Base-by-base conservation (phyloP, 2,888 invertebrate species). In the Netelia melanura region DNA sequence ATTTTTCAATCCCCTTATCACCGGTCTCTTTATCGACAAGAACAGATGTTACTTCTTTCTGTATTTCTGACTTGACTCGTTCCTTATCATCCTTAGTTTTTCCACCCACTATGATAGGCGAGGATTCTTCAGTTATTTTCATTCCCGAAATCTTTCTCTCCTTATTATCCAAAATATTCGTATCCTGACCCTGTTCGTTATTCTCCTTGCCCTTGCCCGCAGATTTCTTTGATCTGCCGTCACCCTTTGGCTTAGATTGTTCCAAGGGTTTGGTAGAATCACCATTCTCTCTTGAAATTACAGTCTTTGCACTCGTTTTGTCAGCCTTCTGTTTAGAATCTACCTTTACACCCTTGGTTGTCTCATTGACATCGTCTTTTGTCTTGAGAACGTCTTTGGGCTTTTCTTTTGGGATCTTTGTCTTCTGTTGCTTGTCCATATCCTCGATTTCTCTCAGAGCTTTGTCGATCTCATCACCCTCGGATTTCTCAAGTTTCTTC, bases 401-500 rank as follows among this genome's bases (percentile, higher is more conserved):
- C 38, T 91, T 93, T 10, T 91, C 92, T 74, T 90, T 92, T 23
- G 79, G 82, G n/a, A 70, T 83, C 75, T 90, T 93, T 6, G 84
- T 71, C 81, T 90, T 92, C 70, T 91, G 91, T 48, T 87, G 86
- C 61, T 92, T 93, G 74, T 92, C 92, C 92, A 94, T 92, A 58
- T 91, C 91, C 54, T 93, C 93, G 61, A 94, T 94, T 89, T 94
- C 95, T 89, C 93, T 94, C 52, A 94, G 89, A 71, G 94, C 94
- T 86, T 93, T 93, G 81, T 95, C 95, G 71, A 94, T 94, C 87
- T 94, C 94, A 85, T 94, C 94, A 65, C 92, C 93, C 17, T 90
- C 84, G 2, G 88, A 86, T 79, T 91, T 91, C 25, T 91, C 91
- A 23, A 80, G 65, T 71, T 92, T 93, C 88, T 92, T 92, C 77